These are phyloP conservation scores for Sporophila hypoxantha DNA, from an alignment of 2,113 vertebrate genomes.

Conservation along the genomic window DNA sequence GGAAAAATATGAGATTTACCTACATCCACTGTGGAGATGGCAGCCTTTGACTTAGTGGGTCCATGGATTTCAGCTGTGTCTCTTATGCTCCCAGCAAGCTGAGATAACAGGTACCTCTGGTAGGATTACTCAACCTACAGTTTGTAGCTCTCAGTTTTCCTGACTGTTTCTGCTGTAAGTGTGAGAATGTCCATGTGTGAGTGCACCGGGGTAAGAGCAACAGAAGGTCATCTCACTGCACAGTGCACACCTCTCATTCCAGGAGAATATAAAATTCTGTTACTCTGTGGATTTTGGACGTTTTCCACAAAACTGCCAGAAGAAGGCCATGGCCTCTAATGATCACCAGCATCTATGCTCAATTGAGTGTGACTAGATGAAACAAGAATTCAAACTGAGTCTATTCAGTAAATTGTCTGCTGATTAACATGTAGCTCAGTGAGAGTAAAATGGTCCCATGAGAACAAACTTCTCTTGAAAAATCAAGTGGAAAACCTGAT, in stretches of 20 bases:
- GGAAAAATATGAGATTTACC: not conserved
- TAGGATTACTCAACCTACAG: not conserved
- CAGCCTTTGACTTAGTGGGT: not conserved
- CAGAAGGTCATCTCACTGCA: conserved; percentile 21
- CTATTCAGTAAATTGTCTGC: conserved; percentile 52
- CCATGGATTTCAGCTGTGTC: not conserved
- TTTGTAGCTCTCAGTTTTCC: not conserved
- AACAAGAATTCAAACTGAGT: conserved; percentile 59
- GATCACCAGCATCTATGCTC: conserved; percentile 58
- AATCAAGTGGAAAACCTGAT: conserved; percentile 19
- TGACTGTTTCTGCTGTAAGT: conserved; percentile 6
- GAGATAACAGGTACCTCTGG: not conserved
- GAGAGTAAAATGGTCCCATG: conserved; percentile 44
- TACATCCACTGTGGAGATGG: not conserved
- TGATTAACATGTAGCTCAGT: conserved; percentile 64
- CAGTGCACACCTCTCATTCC: conserved; percentile 1
- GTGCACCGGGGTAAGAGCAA: not conserved
- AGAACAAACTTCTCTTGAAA: conserved; percentile 40
- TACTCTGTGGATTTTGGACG: conserved; percentile 22
- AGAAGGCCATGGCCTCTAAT: conserved; percentile 54
- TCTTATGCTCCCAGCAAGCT: not conserved
- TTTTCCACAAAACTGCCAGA: conserved; percentile 57
- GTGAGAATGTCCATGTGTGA: not conserved
- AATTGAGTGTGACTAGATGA: conserved; percentile 64
- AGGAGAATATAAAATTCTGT: conserved; percentile 49